Evolutionary conservation across 92 coral and sea anemone genomes (phyloP).

Genomic region (Isaurus tuberculatus): DNA sequence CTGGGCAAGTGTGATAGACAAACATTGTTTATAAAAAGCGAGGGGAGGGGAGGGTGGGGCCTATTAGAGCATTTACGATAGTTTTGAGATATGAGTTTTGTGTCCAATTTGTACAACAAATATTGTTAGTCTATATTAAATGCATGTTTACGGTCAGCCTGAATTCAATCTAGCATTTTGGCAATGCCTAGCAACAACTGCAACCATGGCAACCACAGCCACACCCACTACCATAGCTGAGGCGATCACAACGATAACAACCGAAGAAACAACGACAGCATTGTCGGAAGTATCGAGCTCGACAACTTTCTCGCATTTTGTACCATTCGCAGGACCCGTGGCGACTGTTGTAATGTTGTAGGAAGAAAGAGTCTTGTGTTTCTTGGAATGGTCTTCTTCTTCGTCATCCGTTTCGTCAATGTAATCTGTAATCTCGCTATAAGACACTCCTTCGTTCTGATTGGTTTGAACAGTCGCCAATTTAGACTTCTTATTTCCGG

Average conservation of each 20-base stretch:
- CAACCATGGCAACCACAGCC: conserved; percentile 99
- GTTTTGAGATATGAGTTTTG: neutral
- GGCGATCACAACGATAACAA: conserved; percentile 98
- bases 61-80: neutral
- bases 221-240: conserved; percentile 99
- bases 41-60: neutral
- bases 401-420: conserved; percentile 72
- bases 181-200: conserved; percentile 99
- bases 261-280: conserved; percentile 99
- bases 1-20: too few species aligned
- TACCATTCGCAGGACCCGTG: conserved; percentile 75
- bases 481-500: conserved; percentile 66
- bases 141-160: neutral
- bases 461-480: conserved; percentile 32
- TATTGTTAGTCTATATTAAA: neutral
- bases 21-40: neutral
- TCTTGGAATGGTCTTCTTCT: conserved; percentile 47
- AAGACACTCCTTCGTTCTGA: conserved; percentile 22
- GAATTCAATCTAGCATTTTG: conserved; percentile 80
- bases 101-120: conserved; percentile 31
- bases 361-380: conserved; percentile 74
- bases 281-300: conserved; percentile 98
- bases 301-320: conserved; percentile 94
- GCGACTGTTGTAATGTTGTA: conserved; percentile 82
- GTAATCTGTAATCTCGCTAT: conserved; percentile 85